Evolutionary conservation across 2,113 vertebrate species (phyloP).

Genomic region (Eudyptes chrysolophus): DNA sequence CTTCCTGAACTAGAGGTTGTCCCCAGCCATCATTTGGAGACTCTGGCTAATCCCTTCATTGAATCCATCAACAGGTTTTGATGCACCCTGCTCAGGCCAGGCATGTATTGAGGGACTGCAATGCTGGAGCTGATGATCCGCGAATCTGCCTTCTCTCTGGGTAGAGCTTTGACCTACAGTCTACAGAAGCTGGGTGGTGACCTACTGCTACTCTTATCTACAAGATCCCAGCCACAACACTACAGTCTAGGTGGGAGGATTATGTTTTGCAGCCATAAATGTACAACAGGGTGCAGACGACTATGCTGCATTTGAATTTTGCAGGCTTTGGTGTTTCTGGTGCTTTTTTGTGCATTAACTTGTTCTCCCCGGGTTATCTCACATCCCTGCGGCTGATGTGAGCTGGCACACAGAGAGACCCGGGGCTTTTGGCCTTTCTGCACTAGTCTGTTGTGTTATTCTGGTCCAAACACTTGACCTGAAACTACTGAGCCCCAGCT

Average conservation of each 20-base stretch:
- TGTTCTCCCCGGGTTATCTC: neutral
- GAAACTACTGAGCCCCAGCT: neutral
- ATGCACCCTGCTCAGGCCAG: neutral
- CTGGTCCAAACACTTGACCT: neutral
- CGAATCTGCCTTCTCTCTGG: neutral
- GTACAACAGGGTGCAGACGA: neutral
- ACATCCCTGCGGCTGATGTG: neutral
- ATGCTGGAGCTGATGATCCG: neutral
- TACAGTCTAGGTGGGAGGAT: neutral
- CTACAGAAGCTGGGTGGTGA: neutral
- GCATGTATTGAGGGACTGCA: no score
- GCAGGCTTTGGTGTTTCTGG: neutral
- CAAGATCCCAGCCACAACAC: no score
- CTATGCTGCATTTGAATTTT: neutral
- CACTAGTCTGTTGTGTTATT: neutral
- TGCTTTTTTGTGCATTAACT: neutral
- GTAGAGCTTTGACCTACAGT: neutral
- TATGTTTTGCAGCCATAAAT: fast-evolving
- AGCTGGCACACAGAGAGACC: neutral
- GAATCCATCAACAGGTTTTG: neutral
- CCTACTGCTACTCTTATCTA: neutral
- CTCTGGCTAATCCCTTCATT: neutral
- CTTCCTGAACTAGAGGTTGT: neutral
- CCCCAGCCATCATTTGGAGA: neutral
- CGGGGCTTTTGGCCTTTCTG: neutral